Evolutionary conservation across 2,888 invertebrate species (phyloP), one percentile per base, ranked within the genome.

Genomic region (Nomada fabriciana): DNA sequence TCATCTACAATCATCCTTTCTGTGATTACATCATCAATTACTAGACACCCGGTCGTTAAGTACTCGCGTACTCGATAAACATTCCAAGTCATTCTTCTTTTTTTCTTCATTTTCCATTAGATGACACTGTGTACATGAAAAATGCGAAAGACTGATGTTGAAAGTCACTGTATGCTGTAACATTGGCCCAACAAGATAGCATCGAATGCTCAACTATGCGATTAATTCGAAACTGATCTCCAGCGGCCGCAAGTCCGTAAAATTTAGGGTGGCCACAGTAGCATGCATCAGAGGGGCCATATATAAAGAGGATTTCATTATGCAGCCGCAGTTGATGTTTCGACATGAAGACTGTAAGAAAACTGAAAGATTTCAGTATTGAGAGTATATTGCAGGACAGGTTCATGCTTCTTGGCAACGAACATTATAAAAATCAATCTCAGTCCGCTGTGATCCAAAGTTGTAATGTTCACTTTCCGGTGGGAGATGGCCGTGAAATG

Each of bases 201-300:
- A 78, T 77, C 78, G 53, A 55, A 68, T 77, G 78, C 57, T 78
- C 93, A 92, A 92, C 92, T 92, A 93, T 91, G 93, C 93, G 93
- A 90, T 87, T 93, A 93, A 93, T 93, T 93, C 90, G 91, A 90
- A 89, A 78, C 67, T 43, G 71, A 77, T 20, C 67, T 60, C 50
- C 80, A 60, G 88, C 86, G 83, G 80, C 82, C 74, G 82, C 83
- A 86, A 90, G 91, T 91, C 89, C 83, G 88, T 91, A 68, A 77
- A 77, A 67, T 71, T 71, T 67, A n/a, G 77, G 80, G 80, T 71
- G 50, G 42, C 18, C 50, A 60, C 60, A 23, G 73, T 25, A 70
- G 59, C 77, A 43, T 43, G 77, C 71, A 68, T 50, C 53, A 42
- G 63, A 36, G 36, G 76, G 64, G 65, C 59, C 63, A 57, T 69